These are phyloP conservation scores for Trachelipus rathkii DNA, from an alignment of 1,140 invertebrate species.

Conservation along the genomic window DNA sequence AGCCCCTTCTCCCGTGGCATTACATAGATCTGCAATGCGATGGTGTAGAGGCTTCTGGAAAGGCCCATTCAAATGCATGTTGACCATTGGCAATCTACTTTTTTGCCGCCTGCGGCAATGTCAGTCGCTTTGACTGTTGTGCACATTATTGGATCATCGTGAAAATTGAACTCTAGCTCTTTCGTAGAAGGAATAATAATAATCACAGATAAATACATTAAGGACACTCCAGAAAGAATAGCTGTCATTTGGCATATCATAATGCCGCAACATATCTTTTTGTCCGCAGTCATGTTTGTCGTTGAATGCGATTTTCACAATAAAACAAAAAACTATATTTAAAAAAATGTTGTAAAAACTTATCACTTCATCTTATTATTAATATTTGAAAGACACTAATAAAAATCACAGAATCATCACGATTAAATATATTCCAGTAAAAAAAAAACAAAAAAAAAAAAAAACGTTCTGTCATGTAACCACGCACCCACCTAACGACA, in stretches of 20 bases:
- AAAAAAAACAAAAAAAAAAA: too few relatives aligned
- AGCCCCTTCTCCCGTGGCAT: conserved; percentile 75
- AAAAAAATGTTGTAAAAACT: too few relatives aligned
- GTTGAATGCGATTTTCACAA: too few relatives aligned
- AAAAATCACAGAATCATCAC: too few relatives aligned
- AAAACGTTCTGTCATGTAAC: too few relatives aligned
- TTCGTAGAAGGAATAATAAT: conserved; percentile 81
- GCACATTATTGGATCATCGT: conserved; percentile 78
- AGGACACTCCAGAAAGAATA: conserved; percentile 64
- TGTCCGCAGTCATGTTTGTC: too few relatives aligned
- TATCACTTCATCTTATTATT: too few relatives aligned
- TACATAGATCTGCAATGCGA: conserved; percentile 81
- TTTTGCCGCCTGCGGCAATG: conserved; percentile 30
- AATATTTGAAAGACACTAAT: too few relatives aligned
- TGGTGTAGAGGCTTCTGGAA: conserved; percentile 79
- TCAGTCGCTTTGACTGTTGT: conserved; percentile 67
- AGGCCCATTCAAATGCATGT: conserved; percentile 87
- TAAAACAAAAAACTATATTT: too few relatives aligned
- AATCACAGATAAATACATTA: conserved; percentile 80
- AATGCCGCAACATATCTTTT: too few relatives aligned
- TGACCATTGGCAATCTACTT: conserved; percentile 59
- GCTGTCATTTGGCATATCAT: conserved; percentile 74
- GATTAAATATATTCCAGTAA: too few relatives aligned
- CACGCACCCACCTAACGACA: too few relatives aligned
- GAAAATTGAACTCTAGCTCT: conserved; percentile 78